These are phyloP conservation scores for Ormyrus rosae DNA, from an alignment of 2,888 invertebrate genomes.

Conservation along the genomic window DNA sequence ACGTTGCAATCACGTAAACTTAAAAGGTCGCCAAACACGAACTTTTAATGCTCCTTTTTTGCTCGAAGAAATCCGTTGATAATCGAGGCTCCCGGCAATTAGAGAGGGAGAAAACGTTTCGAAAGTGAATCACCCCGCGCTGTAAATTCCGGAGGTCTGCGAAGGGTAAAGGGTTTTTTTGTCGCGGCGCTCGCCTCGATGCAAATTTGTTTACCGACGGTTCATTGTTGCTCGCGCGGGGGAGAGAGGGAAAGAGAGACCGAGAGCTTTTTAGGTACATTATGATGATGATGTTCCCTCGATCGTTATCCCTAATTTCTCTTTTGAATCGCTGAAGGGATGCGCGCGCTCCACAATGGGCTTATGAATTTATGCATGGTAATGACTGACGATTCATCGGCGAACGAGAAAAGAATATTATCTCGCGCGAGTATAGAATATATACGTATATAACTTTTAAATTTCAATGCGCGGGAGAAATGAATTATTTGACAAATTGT, in stretches of 20 bases:
- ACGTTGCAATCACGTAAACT: too few relatives aligned
- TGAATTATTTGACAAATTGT: conserved; percentile 36
- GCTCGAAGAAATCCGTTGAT: too few relatives aligned
- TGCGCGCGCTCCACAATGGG: conserved; percentile 20
- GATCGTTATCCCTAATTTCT: conserved; percentile 53
- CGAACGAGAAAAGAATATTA: conserved; percentile 35
- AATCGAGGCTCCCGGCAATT: too few relatives aligned
- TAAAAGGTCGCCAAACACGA: too few relatives aligned
- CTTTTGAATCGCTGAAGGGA: conserved; percentile 18
- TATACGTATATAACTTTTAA: not conserved
- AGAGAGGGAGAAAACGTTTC: too few relatives aligned
- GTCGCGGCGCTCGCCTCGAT: conserved; percentile 10
- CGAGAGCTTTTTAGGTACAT: conserved; percentile 34
- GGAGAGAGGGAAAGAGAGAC: too few relatives aligned
- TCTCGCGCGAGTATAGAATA: not conserved
- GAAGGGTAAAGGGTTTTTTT: conserved; percentile 31
- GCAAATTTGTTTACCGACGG: conserved; percentile 50
- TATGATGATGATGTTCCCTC: conserved; percentile 32
- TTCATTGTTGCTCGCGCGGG: conserved; percentile 22
- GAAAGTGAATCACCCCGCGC: too few relatives aligned
- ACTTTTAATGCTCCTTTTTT: too few relatives aligned
- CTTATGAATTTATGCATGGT: conserved; percentile 51
- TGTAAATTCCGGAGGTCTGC: too few relatives aligned
- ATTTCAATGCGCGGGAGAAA: conserved; percentile 13
- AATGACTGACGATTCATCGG: conserved; percentile 45